Conservation (phyloP, 1,140 invertebrate species). For the Drosophila mojavensis region DNA sequence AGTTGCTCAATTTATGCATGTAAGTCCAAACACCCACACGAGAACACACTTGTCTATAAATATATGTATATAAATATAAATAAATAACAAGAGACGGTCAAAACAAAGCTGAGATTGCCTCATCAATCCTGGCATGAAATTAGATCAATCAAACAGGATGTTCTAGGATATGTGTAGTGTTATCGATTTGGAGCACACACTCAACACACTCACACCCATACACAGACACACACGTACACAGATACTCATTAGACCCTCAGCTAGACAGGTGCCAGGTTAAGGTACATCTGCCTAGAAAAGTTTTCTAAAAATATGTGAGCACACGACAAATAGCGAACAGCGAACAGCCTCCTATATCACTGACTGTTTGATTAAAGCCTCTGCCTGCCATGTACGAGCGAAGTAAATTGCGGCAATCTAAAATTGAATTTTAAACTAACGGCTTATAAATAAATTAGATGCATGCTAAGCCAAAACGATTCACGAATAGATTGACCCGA, state of each 20-base stretch:
- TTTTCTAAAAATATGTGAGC: slow-evolving; percentile 73
- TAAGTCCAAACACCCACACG: slow-evolving; percentile 48
- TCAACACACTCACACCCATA: slow-evolving; percentile 28
- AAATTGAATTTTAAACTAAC: slow-evolving; percentile 47
- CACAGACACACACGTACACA: slow-evolving; percentile 1
- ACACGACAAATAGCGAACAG: slow-evolving; percentile 31
- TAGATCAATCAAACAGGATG: slow-evolving; percentile 69
- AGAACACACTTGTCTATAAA: neutral
- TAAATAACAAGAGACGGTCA: neutral
- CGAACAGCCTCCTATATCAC: slow-evolving; percentile 2
- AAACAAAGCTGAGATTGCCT: slow-evolving; percentile 39
- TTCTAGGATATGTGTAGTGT: slow-evolving; percentile 34
- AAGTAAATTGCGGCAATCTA: slow-evolving; percentile 32
- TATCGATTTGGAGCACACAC: slow-evolving; percentile 58
- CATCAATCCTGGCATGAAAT: slow-evolving; percentile 68
- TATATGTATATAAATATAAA: neutral
- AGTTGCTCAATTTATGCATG: slow-evolving; percentile 45
- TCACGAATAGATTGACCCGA: slow-evolving; percentile 18
- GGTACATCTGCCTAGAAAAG: slow-evolving; percentile 43
- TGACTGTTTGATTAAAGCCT: slow-evolving; percentile 34
- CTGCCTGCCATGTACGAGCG: slow-evolving; percentile 6
- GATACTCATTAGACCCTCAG: slow-evolving; percentile 12
- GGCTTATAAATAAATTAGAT: slow-evolving; percentile 43
- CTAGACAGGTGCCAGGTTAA: slow-evolving; percentile 41
- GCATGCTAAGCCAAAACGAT: neutral